These are phyloP conservation scores for Cybosia mesomella DNA, from an alignment of 2,888 invertebrate species.

Conservation along the genomic window DNA sequence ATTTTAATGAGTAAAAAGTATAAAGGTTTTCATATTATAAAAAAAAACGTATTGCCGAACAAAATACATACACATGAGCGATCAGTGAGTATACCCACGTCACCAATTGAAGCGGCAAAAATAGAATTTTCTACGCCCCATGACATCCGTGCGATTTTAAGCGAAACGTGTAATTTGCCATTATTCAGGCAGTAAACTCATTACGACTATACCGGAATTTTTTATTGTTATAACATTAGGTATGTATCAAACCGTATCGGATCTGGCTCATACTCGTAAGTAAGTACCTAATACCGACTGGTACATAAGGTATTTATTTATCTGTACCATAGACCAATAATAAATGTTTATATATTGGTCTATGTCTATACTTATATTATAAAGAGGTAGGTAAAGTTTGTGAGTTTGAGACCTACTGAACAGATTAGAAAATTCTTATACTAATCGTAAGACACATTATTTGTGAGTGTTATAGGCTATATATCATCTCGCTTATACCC, in stretches of 20 bases:
- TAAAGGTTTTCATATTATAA: not conserved
- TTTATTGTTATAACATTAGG: conserved; percentile 1
- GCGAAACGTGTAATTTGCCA: conserved; percentile 7
- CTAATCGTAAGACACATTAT: too few relatives aligned
- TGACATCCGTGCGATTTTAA: conserved; percentile 6
- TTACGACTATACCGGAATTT: not conserved
- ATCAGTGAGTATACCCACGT: not conserved
- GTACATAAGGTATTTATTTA: not conserved
- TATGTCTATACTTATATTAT: too few relatives aligned
- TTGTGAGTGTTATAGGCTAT: too few relatives aligned
- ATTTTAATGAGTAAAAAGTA: not conserved
- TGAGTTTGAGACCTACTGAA: too few relatives aligned
- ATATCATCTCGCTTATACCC: too few relatives aligned
- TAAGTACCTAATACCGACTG: not conserved
- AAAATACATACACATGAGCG: not conserved
- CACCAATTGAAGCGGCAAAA: conserved; percentile 3
- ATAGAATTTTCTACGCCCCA: conserved; percentile 6
- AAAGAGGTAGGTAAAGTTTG: too few relatives aligned
- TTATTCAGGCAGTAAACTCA: conserved; percentile 8
- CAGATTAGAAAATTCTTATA: too few relatives aligned
- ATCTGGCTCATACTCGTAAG: not conserved
- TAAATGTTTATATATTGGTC: too few relatives aligned
- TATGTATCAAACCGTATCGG: not conserved
- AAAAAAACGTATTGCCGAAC: not conserved
- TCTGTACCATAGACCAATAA: too few relatives aligned